These are phyloP conservation scores for Philaenus spumarius DNA, from an alignment of 1,140 invertebrate genomes.

Conservation along the genomic window DNA sequence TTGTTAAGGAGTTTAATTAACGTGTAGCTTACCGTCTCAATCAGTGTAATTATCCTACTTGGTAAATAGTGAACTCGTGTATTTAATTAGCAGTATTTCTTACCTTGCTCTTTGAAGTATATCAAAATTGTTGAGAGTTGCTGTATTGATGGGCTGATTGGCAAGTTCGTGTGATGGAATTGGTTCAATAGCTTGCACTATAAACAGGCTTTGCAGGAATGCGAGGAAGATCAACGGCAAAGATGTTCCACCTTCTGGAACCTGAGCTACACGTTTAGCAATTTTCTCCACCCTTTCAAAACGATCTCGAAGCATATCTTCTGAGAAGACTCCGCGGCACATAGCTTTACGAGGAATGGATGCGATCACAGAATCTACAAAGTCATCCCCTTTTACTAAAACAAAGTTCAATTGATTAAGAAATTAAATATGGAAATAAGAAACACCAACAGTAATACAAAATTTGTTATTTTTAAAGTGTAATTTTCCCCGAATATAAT, in stretches of 20 bases:
- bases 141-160: slow-evolving; percentile 60
- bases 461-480: no score
- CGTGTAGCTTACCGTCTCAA: no score
- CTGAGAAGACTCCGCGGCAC: slow-evolving; percentile 75
- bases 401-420: slow-evolving; percentile 27
- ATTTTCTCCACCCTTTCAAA: slow-evolving; percentile 62
- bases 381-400: slow-evolving; percentile 52
- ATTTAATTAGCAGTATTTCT: no score
- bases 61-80: no score
- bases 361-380: slow-evolving; percentile 63
- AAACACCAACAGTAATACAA: no score
- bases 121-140: slow-evolving; percentile 72
- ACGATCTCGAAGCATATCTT: slow-evolving; percentile 73
- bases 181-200: slow-evolving; percentile 55
- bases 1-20: no score
- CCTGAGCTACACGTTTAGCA: slow-evolving; percentile 24
- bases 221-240: slow-evolving; percentile 79
- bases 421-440: no score
- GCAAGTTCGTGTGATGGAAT: slow-evolving; percentile 61
- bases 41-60: no score
- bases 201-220: slow-evolving; percentile 70
- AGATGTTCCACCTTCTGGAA: slow-evolving; percentile 52
- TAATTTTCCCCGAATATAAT: no score
- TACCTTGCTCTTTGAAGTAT: slow-evolving; percentile 80
- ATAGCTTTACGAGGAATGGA: slow-evolving; percentile 68